Percentiles rank a stretch among this genome's conserved stretches.
These are phyloP conservation scores for Amphipyra tragopoginis DNA, from an alignment of 2,888 invertebrate species.

Conservation along the genomic window DNA sequence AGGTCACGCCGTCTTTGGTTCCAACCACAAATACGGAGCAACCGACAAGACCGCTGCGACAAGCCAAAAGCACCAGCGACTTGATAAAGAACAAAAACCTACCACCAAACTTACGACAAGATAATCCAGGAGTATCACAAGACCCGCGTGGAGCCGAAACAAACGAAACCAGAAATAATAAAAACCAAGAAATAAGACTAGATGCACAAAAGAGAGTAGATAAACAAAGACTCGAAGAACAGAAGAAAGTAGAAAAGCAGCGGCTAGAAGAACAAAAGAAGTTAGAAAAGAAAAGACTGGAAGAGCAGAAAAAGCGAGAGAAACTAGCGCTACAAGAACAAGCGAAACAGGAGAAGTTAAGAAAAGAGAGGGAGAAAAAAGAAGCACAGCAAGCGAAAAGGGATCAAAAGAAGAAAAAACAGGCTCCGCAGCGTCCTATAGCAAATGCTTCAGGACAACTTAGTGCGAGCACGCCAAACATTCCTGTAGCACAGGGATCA, in stretches of 20 bases:
- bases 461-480: conserved; percentile 27
- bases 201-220: conserved; percentile 56
- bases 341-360: conserved; percentile 70
- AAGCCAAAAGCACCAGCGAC: conserved; percentile 74
- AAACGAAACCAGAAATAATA: conserved; percentile 37
- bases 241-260: conserved; percentile 60
- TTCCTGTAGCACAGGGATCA: conserved; percentile 40
- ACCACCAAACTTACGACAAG: conserved; percentile 63
- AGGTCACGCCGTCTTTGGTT: conserved; percentile 69
- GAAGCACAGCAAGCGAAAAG: conserved; percentile 36
- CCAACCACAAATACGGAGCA: conserved; percentile 59
- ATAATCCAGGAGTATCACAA: conserved; percentile 69
- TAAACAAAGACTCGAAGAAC: conserved; percentile 51
- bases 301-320: conserved; percentile 72
- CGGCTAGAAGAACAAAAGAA: conserved; percentile 72
- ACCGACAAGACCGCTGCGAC: conserved; percentile 51
- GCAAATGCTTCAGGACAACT: conserved; percentile 45
- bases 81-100: conserved; percentile 59
- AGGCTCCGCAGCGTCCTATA: conserved; percentile 47
- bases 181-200: conserved; percentile 42
- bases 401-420: conserved; percentile 53
- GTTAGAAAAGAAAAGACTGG: conserved; percentile 73
- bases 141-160: conserved; percentile 67
- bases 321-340: conserved; percentile 64
- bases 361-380: conserved; percentile 55